Evolutionary conservation across 2,113 vertebrate species (phyloP).

Genomic region (Tetrao urogallus): DNA sequence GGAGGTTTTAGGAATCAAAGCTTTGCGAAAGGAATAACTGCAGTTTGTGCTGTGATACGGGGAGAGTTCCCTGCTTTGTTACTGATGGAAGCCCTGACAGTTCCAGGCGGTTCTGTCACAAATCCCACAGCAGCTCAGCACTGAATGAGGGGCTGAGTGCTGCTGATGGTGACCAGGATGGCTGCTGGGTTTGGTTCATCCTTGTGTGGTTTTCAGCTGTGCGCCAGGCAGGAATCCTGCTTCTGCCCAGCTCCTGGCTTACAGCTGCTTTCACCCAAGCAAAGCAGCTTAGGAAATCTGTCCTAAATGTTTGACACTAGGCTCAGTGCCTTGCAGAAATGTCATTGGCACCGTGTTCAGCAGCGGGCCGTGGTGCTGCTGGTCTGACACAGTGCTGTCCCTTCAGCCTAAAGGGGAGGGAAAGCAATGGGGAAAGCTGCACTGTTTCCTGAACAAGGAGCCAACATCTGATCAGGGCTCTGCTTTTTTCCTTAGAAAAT

Average conservation of each 20-base stretch:
- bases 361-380: rapidly evolving
- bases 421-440: rapidly evolving
- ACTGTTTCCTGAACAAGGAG: neutral
- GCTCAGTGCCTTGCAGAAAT: neutral
- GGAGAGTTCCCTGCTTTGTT: conserved; percentile 44
- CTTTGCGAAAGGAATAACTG: conserved; percentile 51
- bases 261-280: neutral
- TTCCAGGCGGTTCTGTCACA: conserved; percentile 42
- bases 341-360: rapidly evolving
- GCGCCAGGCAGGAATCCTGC: neutral
- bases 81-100: conserved; percentile 31
- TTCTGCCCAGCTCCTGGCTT: neutral
- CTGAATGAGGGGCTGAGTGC: neutral
- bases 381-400: neutral
- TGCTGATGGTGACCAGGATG: neutral
- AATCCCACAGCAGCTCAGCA: conserved; percentile 22
- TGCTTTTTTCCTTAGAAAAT: neutral
- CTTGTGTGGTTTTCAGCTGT: neutral
- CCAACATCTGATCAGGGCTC: neutral
- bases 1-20: conserved; percentile 62
- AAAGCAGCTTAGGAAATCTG: neutral
- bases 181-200: neutral
- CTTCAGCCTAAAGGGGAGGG: neutral
- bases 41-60: conserved; percentile 34
- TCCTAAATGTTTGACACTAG: neutral